These are phyloP conservation scores for Drosophila diplacantha DNA, from an alignment of 2,888 invertebrate genomes.

Conservation along the genomic window DNA sequence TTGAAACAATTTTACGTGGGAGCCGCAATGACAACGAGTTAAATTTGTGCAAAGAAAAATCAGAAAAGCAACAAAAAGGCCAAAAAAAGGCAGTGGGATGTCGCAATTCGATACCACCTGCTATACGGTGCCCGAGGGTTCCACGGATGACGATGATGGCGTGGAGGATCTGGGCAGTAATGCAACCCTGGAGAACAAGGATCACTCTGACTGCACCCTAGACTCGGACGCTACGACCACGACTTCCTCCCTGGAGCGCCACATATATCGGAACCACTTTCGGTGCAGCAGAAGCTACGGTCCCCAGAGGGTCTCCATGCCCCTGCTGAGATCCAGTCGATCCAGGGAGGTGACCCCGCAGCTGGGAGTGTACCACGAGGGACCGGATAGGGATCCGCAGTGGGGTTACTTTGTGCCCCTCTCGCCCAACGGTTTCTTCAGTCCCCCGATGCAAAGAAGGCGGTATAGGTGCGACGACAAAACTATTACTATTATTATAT, in stretches of 20 bases:
- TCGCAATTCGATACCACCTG: conserved; percentile 75
- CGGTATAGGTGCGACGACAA: conserved; percentile 65
- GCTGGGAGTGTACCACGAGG: conserved; percentile 69
- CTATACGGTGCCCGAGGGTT: conserved; percentile 76
- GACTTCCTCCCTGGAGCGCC: conserved; percentile 69
- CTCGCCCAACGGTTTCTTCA: conserved; percentile 78
- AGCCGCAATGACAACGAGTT: conserved; percentile 32
- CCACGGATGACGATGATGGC: conserved; percentile 58
- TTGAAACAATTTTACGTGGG: conserved; percentile 36
- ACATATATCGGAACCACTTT: conserved; percentile 53
- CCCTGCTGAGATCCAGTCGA: conserved; percentile 52
- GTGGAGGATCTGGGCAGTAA: conserved; percentile 32
- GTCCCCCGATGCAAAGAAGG: conserved; percentile 74
- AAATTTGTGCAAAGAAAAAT: conserved; percentile 19
- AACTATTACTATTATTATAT: no score
- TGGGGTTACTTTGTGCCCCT: conserved; percentile 81
- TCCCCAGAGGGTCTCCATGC: conserved; percentile 63
- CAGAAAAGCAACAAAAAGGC: background rate
- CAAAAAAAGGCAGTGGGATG: conserved; percentile 47
- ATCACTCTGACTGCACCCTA: conserved; percentile 57
- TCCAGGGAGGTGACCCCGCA: conserved; percentile 60
- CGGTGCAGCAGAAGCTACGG: conserved; percentile 47
- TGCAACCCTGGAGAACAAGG: conserved; percentile 54
- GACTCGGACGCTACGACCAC: conserved; percentile 66
- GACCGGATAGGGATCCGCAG: conserved; percentile 77